Evolutionary conservation across 2,113 vertebrate species (phyloP).

Genomic region (Takifugu bimaculatus): DNA sequence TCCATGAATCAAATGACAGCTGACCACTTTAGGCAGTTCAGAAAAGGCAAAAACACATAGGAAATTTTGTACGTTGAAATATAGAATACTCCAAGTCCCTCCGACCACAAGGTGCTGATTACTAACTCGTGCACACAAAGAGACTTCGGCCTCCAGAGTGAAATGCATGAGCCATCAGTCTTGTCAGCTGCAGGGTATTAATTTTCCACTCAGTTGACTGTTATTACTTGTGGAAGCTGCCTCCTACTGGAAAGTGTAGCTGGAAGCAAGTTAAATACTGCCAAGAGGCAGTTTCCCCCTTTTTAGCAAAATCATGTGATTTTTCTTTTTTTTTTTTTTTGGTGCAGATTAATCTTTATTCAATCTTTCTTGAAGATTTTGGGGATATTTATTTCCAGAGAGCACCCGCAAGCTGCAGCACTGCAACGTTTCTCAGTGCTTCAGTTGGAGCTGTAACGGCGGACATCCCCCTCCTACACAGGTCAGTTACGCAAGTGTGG

Average conservation of each 20-base stretch:
- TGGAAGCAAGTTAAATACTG: slow-evolving; percentile 16
- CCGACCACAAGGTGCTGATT: slow-evolving; percentile 24
- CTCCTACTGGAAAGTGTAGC: slow-evolving; percentile 32
- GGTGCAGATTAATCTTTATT: not conserved
- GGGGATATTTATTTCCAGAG: not conserved
- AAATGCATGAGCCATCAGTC: slow-evolving; percentile 17
- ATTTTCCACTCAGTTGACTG: slow-evolving; percentile 26
- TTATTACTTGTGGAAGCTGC: slow-evolving; percentile 24
- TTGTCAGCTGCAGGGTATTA: slow-evolving; percentile 14
- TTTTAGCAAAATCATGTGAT: slow-evolving; percentile 12
- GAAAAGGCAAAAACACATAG: not conserved
- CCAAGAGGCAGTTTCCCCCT: not conserved
- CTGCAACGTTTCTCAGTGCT: not conserved
- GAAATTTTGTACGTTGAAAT: not conserved
- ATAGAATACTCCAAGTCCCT: slow-evolving; percentile 28
- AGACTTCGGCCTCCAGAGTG: not conserved
- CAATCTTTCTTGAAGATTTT: not conserved
- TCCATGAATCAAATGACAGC: slow-evolving; percentile 64
- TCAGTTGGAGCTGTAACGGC: not conserved
- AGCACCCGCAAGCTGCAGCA: not conserved
- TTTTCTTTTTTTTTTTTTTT: slow-evolving; percentile 2
- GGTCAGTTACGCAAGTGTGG: slow-evolving; percentile 38
- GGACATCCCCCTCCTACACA: no score
- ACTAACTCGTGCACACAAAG: slow-evolving; percentile 25
- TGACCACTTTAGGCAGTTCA: slow-evolving; percentile 49